Base-by-base conservation (phyloP, 2,888 invertebrate species). In the Eulithis testata region DNA sequence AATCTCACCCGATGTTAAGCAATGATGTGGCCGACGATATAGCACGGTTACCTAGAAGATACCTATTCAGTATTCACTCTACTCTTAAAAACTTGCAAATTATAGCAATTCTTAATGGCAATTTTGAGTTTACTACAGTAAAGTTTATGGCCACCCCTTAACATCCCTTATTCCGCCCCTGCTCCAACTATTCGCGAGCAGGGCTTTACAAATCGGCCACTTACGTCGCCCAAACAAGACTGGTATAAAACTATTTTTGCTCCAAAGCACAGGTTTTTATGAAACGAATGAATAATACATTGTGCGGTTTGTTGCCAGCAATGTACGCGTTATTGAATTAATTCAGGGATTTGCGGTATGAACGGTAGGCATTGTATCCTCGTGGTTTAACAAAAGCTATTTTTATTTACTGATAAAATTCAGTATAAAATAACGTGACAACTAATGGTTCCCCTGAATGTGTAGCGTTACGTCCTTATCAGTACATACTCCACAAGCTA, bases 201-300 rank as follows among this genome's bases (percentile, higher is more conserved):
- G 69, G 51, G 43, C 70, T 69, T 67, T 73, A 81, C 77, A 80
- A 81, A 81, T 80, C 63, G 73, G 57, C 70, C 76, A 73, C 73
- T 81, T 76, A 76, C 72, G 66, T 74, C 72, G 62, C 71, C 75
- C 73, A 73, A 75, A 70, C 68, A 73, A 63, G 72, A 60, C 62
- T 63, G 60, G 58, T 64, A 66, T 68, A 66, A 69, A 73, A 69
- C 71, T 65, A 63, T 60, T 51, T 66, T 55, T 51, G 54, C 66
- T 68, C 64, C 69, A 40, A 68, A 73, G 64, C 65, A 68, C 72
- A 70, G 71, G 69, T 75, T 73, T 73, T 63, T 71, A 73, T 72
- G 71, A 72, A 62, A 65, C 71, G 65, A 68, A 74, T 76, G 75
- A 78, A 76, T 77, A 79, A 77, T 65, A 67, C 47, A 72, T 21